Conservation (phyloP, 2,888 invertebrate genomes). For the Cephus pygmeus region DNA sequence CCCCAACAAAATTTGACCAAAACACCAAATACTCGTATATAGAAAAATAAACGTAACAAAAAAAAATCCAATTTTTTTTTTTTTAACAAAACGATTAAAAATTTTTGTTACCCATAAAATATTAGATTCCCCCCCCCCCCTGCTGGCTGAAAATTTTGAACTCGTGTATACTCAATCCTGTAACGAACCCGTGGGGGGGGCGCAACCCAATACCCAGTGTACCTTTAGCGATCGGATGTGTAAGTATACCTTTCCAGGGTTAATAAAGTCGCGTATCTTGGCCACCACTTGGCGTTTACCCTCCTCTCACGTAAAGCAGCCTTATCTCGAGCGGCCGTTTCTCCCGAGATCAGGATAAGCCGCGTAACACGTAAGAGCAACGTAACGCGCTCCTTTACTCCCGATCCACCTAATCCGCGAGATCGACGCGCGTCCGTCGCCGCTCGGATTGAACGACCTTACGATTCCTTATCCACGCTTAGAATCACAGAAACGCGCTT, state of each 20-base stretch:
- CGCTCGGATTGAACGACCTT: background rate
- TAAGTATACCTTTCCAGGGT: too few species aligned
- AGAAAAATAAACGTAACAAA: too few species aligned
- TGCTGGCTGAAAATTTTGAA: background rate
- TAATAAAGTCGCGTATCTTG: background rate
- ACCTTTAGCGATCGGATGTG: too few species aligned
- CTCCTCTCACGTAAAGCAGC: background rate
- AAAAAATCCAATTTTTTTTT: background rate
- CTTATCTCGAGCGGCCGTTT: background rate
- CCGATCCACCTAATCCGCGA: background rate
- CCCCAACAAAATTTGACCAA: background rate
- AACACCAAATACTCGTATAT: background rate
- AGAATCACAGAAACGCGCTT: constrained; percentile 36
- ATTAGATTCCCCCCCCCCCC: too few species aligned
- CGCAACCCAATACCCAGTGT: too few species aligned
- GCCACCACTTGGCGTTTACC: background rate
- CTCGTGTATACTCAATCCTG: background rate
- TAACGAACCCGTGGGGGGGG: too few species aligned
- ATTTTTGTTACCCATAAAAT: too few species aligned
- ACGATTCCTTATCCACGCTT: constrained; percentile 35
- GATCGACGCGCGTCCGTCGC: background rate
- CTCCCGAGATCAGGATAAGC: background rate
- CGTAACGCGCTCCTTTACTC: background rate
- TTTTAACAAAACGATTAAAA: background rate
- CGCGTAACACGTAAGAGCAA: background rate